Conservation (phyloP, 2,888 invertebrate genomes). For the Drosophila kambysellisi region DNA sequence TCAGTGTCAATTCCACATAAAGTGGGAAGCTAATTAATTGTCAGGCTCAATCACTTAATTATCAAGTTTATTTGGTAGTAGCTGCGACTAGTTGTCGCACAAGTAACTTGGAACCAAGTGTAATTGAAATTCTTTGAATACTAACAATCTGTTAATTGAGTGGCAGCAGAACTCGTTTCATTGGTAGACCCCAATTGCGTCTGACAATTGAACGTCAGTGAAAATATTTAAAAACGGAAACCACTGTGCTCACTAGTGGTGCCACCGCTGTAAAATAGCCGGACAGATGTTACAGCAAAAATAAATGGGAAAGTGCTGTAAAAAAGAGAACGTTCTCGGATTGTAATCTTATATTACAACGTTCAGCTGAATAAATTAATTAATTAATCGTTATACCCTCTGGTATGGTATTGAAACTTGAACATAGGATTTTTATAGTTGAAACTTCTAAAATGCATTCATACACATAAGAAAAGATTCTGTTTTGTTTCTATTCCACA, state of each 20-base stretch:
- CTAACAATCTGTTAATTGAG: constrained; percentile 64
- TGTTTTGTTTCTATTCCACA: not conserved
- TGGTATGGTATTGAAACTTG: not conserved
- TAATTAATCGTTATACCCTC: not conserved
- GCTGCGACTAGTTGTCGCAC: constrained; percentile 14
- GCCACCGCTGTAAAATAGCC: constrained; percentile 16
- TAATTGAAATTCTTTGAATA: constrained; percentile 68
- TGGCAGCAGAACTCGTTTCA: constrained; percentile 54
- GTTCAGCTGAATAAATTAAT: not conserved
- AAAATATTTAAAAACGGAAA: constrained; percentile 24
- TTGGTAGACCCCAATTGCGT: constrained; percentile 29
- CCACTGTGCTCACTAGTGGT: not conserved
- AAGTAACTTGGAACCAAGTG: constrained; percentile 15
- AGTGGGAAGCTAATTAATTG: constrained; percentile 48
- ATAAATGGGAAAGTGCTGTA: not conserved
- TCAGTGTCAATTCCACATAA: constrained; percentile 17
- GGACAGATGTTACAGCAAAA: not conserved
- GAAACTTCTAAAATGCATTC: not conserved
- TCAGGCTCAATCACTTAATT: constrained; percentile 49
- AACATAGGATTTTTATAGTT: not conserved
- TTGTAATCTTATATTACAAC: not conserved
- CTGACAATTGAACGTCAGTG: constrained; percentile 56
- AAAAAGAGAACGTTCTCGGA: not conserved
- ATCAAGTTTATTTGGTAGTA: constrained; percentile 45
- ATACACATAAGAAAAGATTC: not conserved